Evolutionary conservation across 2,888 invertebrate species (phyloP), one percentile per base, ranked within the genome.

Genomic region (Lasioglossum morio): DNA sequence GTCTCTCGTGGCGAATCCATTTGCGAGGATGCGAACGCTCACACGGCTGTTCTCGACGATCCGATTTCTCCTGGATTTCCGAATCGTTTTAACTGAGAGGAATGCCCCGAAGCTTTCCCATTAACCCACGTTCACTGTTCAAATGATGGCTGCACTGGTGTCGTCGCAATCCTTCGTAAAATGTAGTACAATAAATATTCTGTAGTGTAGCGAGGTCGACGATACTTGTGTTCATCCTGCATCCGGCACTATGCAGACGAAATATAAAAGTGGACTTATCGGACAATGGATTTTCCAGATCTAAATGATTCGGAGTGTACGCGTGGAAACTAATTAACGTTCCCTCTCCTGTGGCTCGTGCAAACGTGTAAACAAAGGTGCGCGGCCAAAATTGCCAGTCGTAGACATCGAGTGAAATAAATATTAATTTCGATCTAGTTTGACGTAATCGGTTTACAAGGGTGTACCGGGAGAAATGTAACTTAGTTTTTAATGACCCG

Each of bases 41-140:
- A n/a, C 76, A 27, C 7, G 16, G 23, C 69, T 66, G 69, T 76
- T 73, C 57, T 14, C 69, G 4, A 3, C 7, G 23, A 48, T 70
- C 16, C 37, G 23, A 48, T 80, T 48, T 43, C 37, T n/a, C 19
- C 46, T n/a, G 46, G 46, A 70, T 80, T 84, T 74, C 1, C 37
- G 75, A 80, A 74, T 74, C 70, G 57, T 40, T 79, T 77, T 34
- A 60, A 69, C n/a, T 23, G 63, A 57, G 57, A 19, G 19, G 30
- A 66, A 66, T 66, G 10, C 66, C 10, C 66, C 10, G 63, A 27
- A 16, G 16, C 34, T 66, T 66, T 30, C 7, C 66, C 8, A 30
- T 66, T 30, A 34, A 66, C 16, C 34, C 60, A 27, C 27, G 60
- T 57, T 57, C 53, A n/a, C n/a, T 1, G 57, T 57, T 57, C 4